A percentile compares a stretch with the other conserved stretches of the same genome.
phyloP scores from a whole-genome alignment of 2,113 vertebrate genomes.

The Marmota monax region DNA sequence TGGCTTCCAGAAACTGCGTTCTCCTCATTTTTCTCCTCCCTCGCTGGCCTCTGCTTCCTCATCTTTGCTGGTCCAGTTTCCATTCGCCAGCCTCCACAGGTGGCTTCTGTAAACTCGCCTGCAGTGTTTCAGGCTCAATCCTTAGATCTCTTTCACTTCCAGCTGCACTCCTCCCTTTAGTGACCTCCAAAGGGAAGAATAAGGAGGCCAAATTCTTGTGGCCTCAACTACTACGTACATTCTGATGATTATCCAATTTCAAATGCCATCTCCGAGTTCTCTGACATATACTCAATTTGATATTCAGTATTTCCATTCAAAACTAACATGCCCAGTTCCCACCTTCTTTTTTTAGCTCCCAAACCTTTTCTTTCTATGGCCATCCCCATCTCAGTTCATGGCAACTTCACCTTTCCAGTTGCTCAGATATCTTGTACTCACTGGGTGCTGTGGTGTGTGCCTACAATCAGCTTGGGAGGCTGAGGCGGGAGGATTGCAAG shows the following conservation, averaged over 20 bases:
- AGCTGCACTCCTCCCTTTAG: not conserved
- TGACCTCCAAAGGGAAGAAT: not conserved
- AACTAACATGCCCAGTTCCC: not conserved
- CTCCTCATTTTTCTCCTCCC: not conserved
- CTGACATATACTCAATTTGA: not conserved
- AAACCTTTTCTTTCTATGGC: not conserved
- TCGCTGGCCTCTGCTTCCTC: not conserved
- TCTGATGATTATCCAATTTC: not conserved
- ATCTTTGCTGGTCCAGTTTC: not conserved
- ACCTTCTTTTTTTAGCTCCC: not conserved
- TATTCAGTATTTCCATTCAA: not conserved
- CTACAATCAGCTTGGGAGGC: too few relatives aligned
- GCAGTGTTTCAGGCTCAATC: not conserved
- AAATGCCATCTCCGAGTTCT: slow-evolving; percentile 15
- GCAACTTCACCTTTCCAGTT: slow-evolving; percentile 48
- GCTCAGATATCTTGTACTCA: not conserved
- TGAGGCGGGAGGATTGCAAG: too few relatives aligned
- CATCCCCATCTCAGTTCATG: not conserved
- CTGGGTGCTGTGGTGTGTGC: too few relatives aligned
- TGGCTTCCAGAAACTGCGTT: not conserved
- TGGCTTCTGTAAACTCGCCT: not conserved
- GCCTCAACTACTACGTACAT: not conserved
- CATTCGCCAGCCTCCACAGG: accelerated
- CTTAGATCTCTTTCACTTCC: not conserved
- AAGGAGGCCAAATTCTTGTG: not conserved